phyloP scores from a whole-genome alignment of 2,113 vertebrate species.

The Myrmophylax atrothorax region DNA sequence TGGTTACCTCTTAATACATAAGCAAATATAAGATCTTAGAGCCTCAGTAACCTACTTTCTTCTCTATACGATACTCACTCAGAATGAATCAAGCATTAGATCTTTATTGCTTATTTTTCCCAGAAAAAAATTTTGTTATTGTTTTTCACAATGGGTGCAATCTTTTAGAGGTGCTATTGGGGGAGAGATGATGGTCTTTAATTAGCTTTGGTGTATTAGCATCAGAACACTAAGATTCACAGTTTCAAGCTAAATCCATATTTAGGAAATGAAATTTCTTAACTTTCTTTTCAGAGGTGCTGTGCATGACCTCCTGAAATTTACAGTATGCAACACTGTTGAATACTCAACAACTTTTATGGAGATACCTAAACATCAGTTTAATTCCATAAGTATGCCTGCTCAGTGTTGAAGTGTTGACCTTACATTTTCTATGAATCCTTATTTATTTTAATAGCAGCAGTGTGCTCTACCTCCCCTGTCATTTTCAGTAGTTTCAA shows the following conservation, averaged over 20 bases:
- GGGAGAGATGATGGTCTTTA: background rate
- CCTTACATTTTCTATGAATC: background rate
- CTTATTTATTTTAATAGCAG: constrained; percentile 42
- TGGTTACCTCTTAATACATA: background rate
- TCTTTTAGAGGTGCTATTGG: background rate
- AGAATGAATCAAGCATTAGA: background rate
- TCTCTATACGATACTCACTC: background rate
- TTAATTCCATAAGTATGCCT: background rate
- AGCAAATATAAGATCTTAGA: background rate
- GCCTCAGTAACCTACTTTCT: background rate
- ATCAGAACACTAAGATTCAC: background rate
- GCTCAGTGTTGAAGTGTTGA: constrained; percentile 9
- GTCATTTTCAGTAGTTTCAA: constrained; percentile 31
- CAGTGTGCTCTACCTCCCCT: background rate
- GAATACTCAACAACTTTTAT: background rate
- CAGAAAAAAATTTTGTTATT: background rate
- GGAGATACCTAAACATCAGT: background rate
- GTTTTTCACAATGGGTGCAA: background rate
- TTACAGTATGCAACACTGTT: background rate
- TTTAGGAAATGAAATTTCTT: background rate
- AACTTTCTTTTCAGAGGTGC: background rate
- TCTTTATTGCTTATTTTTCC: background rate
- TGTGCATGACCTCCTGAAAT: background rate
- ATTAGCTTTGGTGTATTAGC: background rate
- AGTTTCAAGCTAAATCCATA: background rate